Evolutionary conservation across 2,113 vertebrate genomes (phyloP).

Genomic region (cat (Felis catus)): F.catus_Fca126_mat1.0 CM031416.1:43928001-43928500

Average conservation of each 20-base stretch:
- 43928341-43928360: neutral
- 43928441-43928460: neutral
- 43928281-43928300: neutral
- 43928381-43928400: neutral
- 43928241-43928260: neutral
- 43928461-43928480: neutral
- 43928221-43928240: neutral
- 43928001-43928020: neutral
- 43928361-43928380: neutral
- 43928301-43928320: neutral
- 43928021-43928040: neutral
- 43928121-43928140: neutral
- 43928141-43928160: rapidly evolving
- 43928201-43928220: neutral
- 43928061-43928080: neutral
- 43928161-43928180: neutral
- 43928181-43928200: neutral
- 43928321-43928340: neutral
- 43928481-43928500: neutral
- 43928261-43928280: neutral
- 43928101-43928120: neutral
- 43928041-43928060: neutral
- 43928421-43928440: neutral
- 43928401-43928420: neutral
- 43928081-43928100: neutral